Conservation (phyloP, 2,113 vertebrate genomes). For the Circaetus gallicus region DNA sequence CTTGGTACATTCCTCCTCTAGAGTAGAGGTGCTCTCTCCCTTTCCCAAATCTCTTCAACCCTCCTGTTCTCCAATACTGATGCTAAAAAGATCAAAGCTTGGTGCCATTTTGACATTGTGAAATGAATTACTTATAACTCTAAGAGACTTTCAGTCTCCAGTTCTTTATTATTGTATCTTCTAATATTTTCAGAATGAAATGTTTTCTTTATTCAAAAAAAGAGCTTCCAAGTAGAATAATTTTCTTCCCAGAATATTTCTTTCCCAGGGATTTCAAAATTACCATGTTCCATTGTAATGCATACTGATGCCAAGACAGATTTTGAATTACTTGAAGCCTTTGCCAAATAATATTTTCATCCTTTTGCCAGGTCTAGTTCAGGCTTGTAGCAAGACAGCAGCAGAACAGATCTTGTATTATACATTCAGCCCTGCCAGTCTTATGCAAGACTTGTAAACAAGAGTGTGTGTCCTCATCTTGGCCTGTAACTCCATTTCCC, state of each 20-base stretch:
- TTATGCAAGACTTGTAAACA: background rate
- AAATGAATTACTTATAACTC: background rate
- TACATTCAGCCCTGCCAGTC: background rate
- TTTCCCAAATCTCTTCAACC: background rate
- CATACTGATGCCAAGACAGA: background rate
- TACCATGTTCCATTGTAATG: background rate
- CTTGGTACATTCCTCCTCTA: fast-evolving
- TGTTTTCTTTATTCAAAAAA: background rate
- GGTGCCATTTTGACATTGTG: background rate
- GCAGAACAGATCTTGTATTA: background rate
- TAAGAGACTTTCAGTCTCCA: background rate
- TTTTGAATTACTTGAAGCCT: background rate
- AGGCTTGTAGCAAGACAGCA: background rate
- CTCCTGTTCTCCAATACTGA: background rate
- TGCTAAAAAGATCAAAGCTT: background rate
- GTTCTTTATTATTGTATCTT: background rate
- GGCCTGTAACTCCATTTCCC: background rate
- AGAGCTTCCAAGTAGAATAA: background rate
- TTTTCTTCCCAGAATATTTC: background rate
- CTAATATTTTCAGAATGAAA: background rate
- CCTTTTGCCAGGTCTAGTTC: background rate
- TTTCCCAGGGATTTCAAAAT: background rate
- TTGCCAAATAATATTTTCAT: background rate
- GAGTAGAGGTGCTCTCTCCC: background rate
- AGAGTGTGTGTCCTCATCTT: background rate